Base-by-base conservation (phyloP, 2,888 invertebrate genomes). In the Acanthopleura granulata region DNA sequence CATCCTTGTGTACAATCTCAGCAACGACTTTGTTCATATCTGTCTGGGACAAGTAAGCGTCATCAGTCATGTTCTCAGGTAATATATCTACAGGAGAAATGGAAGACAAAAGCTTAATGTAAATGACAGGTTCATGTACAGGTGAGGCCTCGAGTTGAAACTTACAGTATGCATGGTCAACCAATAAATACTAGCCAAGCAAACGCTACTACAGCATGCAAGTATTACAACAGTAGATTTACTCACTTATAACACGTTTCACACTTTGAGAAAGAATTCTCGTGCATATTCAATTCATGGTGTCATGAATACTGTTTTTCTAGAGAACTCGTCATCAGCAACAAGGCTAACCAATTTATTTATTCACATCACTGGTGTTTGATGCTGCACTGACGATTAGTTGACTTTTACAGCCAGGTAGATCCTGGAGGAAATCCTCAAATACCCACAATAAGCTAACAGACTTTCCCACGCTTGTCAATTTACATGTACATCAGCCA, bases 1-100 rank as follows among this genome's bases (percentile, higher is more conserved):
- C 93, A 77, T 89, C 88, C 81, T 90, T 91, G 87, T 93, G 93
- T 77, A 91, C 92, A 72, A 95, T 93, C 89, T 94, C 94, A 72
- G 95, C 95, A 83, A 96, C 93, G 76, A 94, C 93, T 81, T 94
- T 93, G 86, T 94, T 94, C 83, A 94, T 94, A 88, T 95, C 94
- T 88, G 93, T 94, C 88, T 94, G 93, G 91, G 94, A 93, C 89
- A 95, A 94, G 91, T 95, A 93, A 88, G 96, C 94, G 91, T 96
- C 96, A 91, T 97, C 97, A 83, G 96, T 95, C 92, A 97, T 95
- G 75, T 87, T 87, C 79, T 90, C 91, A 66, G 90, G 87, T 74
- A 89, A 83, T 77, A 86, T 88, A 75, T 87, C 89, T 89, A 81
- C n/a, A 83, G 84, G 76, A 29, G 66, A 77, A 74, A 71, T 40